Evolutionary conservation across 1,140 invertebrate species (phyloP).

Genomic region (Piezodorus guildinii): DNA sequence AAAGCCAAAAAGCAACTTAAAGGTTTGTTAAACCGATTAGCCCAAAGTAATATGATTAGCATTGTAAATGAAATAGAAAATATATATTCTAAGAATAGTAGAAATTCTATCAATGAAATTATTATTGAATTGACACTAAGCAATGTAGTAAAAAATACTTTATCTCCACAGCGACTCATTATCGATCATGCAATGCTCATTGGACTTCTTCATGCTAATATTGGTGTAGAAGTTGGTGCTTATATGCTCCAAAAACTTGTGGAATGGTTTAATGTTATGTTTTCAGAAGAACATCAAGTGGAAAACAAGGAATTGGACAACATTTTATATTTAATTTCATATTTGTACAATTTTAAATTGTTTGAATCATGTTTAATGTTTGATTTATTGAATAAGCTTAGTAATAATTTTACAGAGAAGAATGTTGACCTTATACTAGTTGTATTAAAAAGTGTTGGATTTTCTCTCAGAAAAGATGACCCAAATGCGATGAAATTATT

Average conservation of each 20-base stretch:
- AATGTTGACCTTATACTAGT: slow-evolving; percentile 76
- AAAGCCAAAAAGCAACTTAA: slow-evolving; percentile 52
- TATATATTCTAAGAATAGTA: slow-evolving; percentile 60
- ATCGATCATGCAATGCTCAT: slow-evolving; percentile 78
- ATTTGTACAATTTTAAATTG: slow-evolving; percentile 86
- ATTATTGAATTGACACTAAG: slow-evolving; percentile 56
- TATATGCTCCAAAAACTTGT: slow-evolving; percentile 59
- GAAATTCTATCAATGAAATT: slow-evolving; percentile 71
- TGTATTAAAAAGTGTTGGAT: slow-evolving; percentile 56
- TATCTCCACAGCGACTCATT: slow-evolving; percentile 65
- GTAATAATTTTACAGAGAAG: slow-evolving; percentile 58
- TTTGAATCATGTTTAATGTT: slow-evolving; percentile 59
- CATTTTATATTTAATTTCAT: slow-evolving; percentile 59
- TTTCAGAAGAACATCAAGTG: slow-evolving; percentile 39
- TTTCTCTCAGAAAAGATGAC: slow-evolving; percentile 77
- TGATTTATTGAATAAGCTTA: slow-evolving; percentile 58
- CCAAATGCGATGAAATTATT: slow-evolving; percentile 69
- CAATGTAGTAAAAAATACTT: slow-evolving; percentile 46
- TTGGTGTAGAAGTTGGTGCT: slow-evolving; percentile 82
- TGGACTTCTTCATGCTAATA: slow-evolving; percentile 75
- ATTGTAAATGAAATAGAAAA: slow-evolving; percentile 62
- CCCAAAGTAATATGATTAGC: slow-evolving; percentile 75
- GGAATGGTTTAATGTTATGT: slow-evolving; percentile 50
- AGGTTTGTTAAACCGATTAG: slow-evolving; percentile 75
- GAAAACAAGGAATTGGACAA: slow-evolving; percentile 82